A percentile compares a stretch with the other conserved stretches of the same genome.
Evolutionary conservation across 2,888 invertebrate species (phyloP).

Genomic region (Drosophila nigricruria): DNA sequence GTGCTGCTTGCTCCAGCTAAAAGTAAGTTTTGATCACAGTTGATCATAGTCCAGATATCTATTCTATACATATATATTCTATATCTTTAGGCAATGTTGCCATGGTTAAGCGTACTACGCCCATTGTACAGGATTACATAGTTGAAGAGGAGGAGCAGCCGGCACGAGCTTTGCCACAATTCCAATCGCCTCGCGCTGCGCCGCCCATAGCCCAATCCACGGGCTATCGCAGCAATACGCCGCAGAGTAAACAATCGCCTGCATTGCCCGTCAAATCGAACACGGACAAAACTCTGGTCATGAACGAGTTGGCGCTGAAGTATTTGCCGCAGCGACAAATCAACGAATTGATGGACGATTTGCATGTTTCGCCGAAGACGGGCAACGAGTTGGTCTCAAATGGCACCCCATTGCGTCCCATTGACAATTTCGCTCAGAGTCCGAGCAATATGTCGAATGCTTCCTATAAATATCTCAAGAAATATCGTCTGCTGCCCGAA

Average conservation of each 20-base stretch:
- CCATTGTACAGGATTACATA: slow-evolving; percentile 62
- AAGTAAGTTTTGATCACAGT: slow-evolving; percentile 24
- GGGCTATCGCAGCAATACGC: slow-evolving; percentile 69
- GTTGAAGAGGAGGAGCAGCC: slow-evolving; percentile 62
- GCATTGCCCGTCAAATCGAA: slow-evolving; percentile 66
- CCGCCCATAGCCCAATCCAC: slow-evolving; percentile 79
- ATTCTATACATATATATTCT: background rate
- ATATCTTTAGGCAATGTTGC: slow-evolving; percentile 37
- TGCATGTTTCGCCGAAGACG: slow-evolving; percentile 55
- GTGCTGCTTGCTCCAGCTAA: slow-evolving; percentile 42
- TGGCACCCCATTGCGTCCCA: slow-evolving; percentile 61
- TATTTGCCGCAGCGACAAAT: slow-evolving; percentile 82
- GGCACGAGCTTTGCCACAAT: slow-evolving; percentile 34
- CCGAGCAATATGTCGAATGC: slow-evolving; percentile 82
- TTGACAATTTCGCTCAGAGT: slow-evolving; percentile 72
- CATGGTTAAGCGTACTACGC: slow-evolving; percentile 48
- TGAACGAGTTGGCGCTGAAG: slow-evolving; percentile 83
- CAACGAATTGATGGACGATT: slow-evolving; percentile 77
- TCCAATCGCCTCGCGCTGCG: slow-evolving; percentile 59
- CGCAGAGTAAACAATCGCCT: slow-evolving; percentile 44
- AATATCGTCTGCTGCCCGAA: slow-evolving; percentile 82
- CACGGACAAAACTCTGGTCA: slow-evolving; percentile 82
- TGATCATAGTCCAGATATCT: background rate
- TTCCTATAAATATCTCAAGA: slow-evolving; percentile 83
- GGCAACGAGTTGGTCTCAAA: slow-evolving; percentile 16